Conservation (phyloP, 1,140 invertebrate genomes). For the Pemphigus obesinymphae region DNA sequence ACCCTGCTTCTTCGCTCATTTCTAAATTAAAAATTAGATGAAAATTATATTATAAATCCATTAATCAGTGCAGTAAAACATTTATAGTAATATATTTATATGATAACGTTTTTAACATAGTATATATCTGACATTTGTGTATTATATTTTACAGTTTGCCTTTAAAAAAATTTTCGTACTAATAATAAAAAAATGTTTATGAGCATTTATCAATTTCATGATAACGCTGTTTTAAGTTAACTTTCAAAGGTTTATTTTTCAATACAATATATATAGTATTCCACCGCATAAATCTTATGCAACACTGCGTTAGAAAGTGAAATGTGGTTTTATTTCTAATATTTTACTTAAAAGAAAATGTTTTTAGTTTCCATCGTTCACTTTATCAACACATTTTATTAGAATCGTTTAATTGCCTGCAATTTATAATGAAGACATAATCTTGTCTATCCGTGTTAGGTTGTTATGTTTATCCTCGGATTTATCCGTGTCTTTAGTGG, state of each 20-base stretch:
- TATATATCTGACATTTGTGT: no score
- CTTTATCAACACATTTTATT: neutral
- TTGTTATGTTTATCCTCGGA: no score
- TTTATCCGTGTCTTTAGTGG: neutral
- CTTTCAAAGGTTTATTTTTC: neutral
- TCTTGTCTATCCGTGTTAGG: constrained; percentile 27
- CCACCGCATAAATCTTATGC: neutral
- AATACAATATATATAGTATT: neutral
- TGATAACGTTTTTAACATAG: no score
- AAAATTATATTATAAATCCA: no score
- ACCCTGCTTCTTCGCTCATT: no score
- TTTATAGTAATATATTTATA: no score
- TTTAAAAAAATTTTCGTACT: no score
- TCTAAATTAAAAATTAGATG: no score
- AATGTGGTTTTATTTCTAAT: neutral
- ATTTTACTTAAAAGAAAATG: neutral
- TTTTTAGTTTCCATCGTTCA: neutral
- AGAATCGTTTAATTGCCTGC: neutral
- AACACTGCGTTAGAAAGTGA: constrained; percentile 13
- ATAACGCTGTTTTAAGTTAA: neutral
- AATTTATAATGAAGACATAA: neutral
- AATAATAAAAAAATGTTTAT: no score
- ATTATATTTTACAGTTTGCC: no score
- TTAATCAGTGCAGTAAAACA: no score
- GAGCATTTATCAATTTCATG: neutral